Percentiles rank a stretch among this genome's conserved stretches.
These are phyloP conservation scores for Litocranius walleri DNA, from an alignment of 2,113 vertebrate genomes.

Conservation along the genomic window DNA sequence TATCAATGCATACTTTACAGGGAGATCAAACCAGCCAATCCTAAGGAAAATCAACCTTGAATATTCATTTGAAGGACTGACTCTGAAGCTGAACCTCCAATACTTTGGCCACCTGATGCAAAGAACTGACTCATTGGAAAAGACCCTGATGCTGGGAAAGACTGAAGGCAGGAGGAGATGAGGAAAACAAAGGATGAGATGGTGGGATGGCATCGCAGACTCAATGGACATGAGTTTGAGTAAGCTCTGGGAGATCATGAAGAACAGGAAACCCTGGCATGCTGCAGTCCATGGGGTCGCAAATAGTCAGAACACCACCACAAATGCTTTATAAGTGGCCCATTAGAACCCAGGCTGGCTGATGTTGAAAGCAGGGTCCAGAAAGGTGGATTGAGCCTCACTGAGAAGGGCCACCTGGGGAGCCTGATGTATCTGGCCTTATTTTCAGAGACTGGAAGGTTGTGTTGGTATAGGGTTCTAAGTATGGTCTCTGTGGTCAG, in stretches of 20 bases:
- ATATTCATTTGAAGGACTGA: not conserved
- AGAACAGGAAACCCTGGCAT: not conserved
- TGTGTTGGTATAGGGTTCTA: fast-evolving
- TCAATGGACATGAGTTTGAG: not conserved
- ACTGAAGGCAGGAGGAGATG: not conserved
- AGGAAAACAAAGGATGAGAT: not conserved
- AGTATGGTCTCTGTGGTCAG: not conserved
- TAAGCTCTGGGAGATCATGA: not conserved
- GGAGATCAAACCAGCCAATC: not conserved
- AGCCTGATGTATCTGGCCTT: not conserved
- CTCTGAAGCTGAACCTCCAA: not conserved
- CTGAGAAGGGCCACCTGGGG: not conserved
- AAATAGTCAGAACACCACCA: not conserved
- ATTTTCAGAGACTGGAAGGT: not conserved
- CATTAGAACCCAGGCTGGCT: not conserved
- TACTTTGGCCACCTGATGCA: not conserved
- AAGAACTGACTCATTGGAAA: not conserved
- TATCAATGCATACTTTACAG: not conserved
- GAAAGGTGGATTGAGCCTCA: not conserved
- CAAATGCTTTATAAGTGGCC: not conserved
- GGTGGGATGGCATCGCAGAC: fast-evolving
- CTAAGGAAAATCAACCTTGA: not conserved
- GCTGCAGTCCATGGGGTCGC: not conserved
- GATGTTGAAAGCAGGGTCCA: not conserved
- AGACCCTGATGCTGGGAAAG: not conserved